A percentile compares a stretch with the other conserved stretches of the same genome.
phyloP scores from a whole-genome alignment of 2,113 vertebrate species.

The Ginglymostoma cirratum region DNA sequence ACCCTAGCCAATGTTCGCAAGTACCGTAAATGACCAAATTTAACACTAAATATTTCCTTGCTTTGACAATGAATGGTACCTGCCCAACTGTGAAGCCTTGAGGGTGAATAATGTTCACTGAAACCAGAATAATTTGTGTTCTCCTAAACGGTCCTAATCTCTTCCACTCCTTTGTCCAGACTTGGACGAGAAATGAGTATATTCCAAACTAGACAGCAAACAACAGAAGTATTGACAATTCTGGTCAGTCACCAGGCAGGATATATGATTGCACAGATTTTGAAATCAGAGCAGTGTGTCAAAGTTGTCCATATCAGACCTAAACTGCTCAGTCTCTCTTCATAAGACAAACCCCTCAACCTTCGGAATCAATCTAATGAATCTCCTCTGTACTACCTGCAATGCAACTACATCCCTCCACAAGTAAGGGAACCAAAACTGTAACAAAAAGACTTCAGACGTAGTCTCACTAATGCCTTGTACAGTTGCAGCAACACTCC shows the following conservation, averaged over 20 bases:
- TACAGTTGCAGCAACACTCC: no score
- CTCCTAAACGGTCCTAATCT: not conserved
- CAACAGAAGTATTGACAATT: not conserved
- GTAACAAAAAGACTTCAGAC: no score
- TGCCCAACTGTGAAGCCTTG: not conserved
- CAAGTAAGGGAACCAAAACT: no score
- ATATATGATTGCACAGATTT: not conserved
- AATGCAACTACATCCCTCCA: no score
- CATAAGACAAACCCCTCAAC: no score
- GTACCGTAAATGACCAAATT: not conserved
- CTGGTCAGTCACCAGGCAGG: not conserved
- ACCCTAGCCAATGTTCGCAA: not conserved
- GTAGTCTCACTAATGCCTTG: no score
- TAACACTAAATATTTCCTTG: not conserved
- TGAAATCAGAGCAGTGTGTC: not conserved
- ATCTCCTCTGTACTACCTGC: not conserved
- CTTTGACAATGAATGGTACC: not conserved
- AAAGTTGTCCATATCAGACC: not conserved
- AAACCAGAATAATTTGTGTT: not conserved
- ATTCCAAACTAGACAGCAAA: not conserved
- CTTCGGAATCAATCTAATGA: not conserved
- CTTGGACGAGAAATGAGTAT: not conserved
- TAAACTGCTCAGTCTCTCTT: no score
- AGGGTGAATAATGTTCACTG: not conserved
- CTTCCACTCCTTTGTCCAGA: not conserved